Percentiles rank a stretch among this genome's conserved stretches.
Evolutionary conservation across 2,888 invertebrate genomes (phyloP).

Genomic region (Phaonia tiefii): DNA sequence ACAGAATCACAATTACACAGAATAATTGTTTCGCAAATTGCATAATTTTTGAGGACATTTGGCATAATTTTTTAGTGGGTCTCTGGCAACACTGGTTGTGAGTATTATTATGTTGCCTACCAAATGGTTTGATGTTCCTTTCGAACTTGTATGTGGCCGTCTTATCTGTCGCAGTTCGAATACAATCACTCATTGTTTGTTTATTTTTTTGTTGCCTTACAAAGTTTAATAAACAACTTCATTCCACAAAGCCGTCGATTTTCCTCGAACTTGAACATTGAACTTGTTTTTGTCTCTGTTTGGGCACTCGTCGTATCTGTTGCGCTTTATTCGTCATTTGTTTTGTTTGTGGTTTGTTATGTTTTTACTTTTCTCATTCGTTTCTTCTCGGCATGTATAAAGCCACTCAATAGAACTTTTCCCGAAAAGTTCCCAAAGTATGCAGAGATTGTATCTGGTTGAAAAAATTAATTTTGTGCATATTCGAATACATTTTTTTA

Average conservation of each 20-base stretch:
- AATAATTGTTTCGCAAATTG: no score
- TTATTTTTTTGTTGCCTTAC: constrained; percentile 25
- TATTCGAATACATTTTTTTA: no score
- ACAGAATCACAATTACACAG: no score
- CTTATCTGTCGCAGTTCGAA: not conserved
- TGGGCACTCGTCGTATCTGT: constrained; percentile 12
- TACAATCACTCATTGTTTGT: no score
- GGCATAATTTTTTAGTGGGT: no score
- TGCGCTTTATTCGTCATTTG: constrained; percentile 10
- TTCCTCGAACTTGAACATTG: constrained; percentile 69
- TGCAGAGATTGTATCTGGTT: no score
- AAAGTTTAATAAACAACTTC: constrained; percentile 19
- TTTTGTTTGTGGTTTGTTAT: constrained; percentile 28
- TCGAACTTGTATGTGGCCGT: not conserved
- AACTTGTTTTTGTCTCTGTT: constrained; percentile 60
- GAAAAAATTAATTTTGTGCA: no score
- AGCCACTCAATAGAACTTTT: no score
- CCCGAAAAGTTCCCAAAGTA: no score
- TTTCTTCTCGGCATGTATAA: constrained; percentile 34
- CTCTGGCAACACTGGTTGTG: no score
- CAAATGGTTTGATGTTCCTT: constrained; percentile 1
- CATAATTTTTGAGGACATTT: no score
- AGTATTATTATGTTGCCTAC: constrained; percentile 16
- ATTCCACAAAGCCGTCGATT: constrained; percentile 55
- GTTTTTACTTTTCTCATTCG: no score